phyloP scores from a whole-genome alignment of 2,888 invertebrate species.

The Antheraea yamamai region DNA sequence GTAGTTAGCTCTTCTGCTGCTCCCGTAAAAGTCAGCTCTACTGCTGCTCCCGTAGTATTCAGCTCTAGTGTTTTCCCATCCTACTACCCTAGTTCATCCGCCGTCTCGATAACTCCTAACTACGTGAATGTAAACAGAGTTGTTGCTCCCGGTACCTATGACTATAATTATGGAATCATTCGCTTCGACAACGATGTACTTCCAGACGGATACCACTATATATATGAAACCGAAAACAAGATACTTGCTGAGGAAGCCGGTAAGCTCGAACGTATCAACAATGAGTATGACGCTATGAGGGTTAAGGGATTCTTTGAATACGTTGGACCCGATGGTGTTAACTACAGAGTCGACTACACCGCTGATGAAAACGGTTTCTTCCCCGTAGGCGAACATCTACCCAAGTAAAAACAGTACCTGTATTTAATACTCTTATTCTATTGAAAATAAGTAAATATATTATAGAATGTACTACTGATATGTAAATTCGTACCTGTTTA shows the following conservation, averaged over 20 bases:
- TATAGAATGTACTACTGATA: slow-evolving; percentile 8
- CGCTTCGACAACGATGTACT: slow-evolving; percentile 63
- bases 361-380: slow-evolving; percentile 75
- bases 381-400: slow-evolving; percentile 64
- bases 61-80: neutral
- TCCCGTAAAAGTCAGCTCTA: neutral
- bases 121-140: slow-evolving; percentile 2
- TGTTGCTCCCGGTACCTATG: slow-evolving; percentile 42
- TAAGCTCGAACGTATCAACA: slow-evolving; percentile 60
- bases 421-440: neutral
- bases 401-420: slow-evolving; percentile 48
- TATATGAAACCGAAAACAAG: slow-evolving; percentile 77
- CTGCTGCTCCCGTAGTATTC: neutral
- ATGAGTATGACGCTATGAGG: slow-evolving; percentile 54
- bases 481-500: slow-evolving; percentile 19
- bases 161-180: slow-evolving; percentile 71
- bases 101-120: slow-evolving; percentile 4
- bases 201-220: slow-evolving; percentile 72
- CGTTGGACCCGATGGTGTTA: slow-evolving; percentile 69
- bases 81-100: neutral
- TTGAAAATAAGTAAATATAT: slow-evolving; percentile 5
- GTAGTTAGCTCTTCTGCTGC: neutral
- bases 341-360: slow-evolving; percentile 75
- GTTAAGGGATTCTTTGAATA: slow-evolving; percentile 73
- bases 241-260: slow-evolving; percentile 74